Evolutionary conservation across 1,140 invertebrate species (phyloP).

Genomic region (Hirudo medicinalis): DNA sequence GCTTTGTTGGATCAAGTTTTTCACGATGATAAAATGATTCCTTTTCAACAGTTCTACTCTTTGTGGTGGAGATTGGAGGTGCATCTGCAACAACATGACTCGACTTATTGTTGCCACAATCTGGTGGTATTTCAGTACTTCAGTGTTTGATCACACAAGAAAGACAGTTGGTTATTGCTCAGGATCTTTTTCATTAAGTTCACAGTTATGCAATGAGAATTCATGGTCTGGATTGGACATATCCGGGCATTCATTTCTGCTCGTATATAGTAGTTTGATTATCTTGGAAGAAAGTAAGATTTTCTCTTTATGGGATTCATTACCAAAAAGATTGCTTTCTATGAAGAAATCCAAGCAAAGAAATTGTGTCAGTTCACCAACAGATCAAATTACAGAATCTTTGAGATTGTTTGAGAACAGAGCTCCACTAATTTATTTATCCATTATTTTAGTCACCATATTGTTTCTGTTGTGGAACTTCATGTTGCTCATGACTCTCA

Average conservation of each 20-base stretch:
- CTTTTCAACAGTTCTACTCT: background rate
- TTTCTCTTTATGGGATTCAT: background rate
- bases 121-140: background rate
- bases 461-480: conserved; percentile 8
- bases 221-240: background rate
- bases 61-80: background rate
- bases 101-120: background rate
- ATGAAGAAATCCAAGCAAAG: background rate
- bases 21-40: no score
- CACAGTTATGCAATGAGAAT: background rate
- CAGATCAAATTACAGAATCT: background rate
- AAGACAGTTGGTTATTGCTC: background rate
- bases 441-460: background rate
- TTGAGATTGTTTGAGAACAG: background rate
- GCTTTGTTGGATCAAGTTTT: background rate
- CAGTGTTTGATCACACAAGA: background rate
- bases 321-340: background rate
- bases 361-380: background rate
- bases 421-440: background rate
- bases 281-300: conserved; percentile 1
- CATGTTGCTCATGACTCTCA: background rate
- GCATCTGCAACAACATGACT: background rate
- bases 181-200: background rate
- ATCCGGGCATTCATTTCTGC: conserved; percentile 1
- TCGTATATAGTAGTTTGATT: background rate